Base-by-base conservation (phyloP, 2,113 vertebrate genomes). In the Pipra filicauda region DNA sequence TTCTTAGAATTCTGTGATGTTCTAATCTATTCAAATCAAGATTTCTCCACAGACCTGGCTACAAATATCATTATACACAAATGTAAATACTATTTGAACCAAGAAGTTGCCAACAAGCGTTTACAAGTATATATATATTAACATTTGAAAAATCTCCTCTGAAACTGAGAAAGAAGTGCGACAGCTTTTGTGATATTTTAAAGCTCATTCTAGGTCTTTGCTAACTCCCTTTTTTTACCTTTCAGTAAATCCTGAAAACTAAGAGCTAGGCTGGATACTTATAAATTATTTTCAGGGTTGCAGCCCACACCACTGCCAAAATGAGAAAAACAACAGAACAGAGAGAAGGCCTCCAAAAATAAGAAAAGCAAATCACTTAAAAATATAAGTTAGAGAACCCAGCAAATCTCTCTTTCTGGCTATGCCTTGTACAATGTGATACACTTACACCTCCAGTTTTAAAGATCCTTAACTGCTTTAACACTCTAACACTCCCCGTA, bases 261-360 rank as follows among this genome's bases (percentile, higher is more conserved):
- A 66, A 84, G 11, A 89, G 31, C 57, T 81, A 90, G 26, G 35
- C 69, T 84, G 61, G 52, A 61, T 75, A 59, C 41, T 74, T 72
- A 62, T 1, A 80, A 62, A 88, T 79, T 67, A 64, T 74, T 95
- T 81, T 88, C 72, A 80, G 48, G 55, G 71, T n/a, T 21, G 8
- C 67, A 86, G 69, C 44, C 57, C 61, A 80, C 35, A 72, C 26
- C 70, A 78, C 55, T 66, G 35, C 75, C 83, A 96, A 86, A 90
- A 91, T 66, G 65, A 88, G 44, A 72, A 88, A 80, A 93, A 88
- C 48, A 95, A 82, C 41, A 88, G 59, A 88, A 77, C 43, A 65
- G 39, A 48, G 37, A 91, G 41, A 78, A 37, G 59, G 74, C 46
- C 52, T 93, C 76, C 54, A 78, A 65, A 89, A 85, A 62, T 52